These are phyloP conservation scores for Sturnus vulgaris DNA, from an alignment of 2,113 vertebrate species.

Conservation along the genomic window DNA sequence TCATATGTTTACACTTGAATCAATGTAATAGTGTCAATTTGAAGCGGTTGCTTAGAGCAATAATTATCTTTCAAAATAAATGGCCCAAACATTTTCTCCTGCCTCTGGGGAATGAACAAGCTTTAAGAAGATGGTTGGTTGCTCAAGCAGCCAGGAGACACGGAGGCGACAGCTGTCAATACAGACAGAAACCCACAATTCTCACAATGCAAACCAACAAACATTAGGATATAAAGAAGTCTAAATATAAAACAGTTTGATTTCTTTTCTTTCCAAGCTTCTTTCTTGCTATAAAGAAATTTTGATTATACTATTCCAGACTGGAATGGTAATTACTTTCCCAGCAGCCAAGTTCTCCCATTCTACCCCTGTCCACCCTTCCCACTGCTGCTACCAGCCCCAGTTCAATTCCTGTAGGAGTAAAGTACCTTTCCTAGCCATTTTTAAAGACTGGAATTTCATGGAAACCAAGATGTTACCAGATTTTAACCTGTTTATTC, in stretches of 20 bases:
- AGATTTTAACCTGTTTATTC: not conserved
- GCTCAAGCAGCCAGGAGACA: not conserved
- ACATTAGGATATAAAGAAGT: not conserved
- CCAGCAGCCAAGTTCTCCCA: not conserved
- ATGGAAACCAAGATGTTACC: not conserved
- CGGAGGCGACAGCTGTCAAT: not conserved
- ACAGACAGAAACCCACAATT: not conserved
- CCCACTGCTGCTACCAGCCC: not conserved
- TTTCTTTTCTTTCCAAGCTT: not conserved
- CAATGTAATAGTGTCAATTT: not conserved
- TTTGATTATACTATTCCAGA: not conserved
- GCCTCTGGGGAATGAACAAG: not conserved
- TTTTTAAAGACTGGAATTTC: not conserved
- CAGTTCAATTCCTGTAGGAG: not conserved
- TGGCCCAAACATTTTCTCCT: not conserved
- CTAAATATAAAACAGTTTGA: not conserved
- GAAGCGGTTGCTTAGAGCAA: constrained; percentile 9
- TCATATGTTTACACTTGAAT: not conserved
- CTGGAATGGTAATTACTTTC: not conserved
- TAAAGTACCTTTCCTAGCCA: not conserved
- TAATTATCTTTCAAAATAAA: constrained; percentile 12
- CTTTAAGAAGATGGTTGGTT: not conserved
- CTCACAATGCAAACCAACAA: not conserved
- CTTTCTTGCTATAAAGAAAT: not conserved
- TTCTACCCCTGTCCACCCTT: not conserved